Conservation (phyloP, 2,888 invertebrate species). For the Gordius sp. region DNA sequence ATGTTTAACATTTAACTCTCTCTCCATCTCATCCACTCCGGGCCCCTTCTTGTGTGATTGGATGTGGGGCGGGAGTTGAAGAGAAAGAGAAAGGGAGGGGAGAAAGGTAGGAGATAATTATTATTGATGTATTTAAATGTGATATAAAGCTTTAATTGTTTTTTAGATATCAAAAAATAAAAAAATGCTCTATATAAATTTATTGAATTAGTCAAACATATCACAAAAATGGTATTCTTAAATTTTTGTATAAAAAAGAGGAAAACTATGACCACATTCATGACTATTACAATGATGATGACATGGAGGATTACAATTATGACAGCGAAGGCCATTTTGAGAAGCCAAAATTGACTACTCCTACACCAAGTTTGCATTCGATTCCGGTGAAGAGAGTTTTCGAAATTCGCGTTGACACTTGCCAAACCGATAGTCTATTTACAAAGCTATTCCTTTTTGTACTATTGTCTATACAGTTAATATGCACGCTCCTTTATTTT, state of each 20-base stretch:
- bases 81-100: too few relatives aligned
- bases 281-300: not conserved
- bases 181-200: not conserved
- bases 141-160: too few relatives aligned
- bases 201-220: not conserved
- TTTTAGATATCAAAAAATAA: not conserved
- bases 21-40: not conserved
- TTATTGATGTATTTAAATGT: too few relatives aligned
- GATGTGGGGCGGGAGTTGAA: too few relatives aligned
- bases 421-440: not conserved
- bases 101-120: too few relatives aligned
- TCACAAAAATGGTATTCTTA: too few relatives aligned
- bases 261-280: not conserved
- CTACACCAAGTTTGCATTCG: not conserved
- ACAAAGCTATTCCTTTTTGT: not conserved
- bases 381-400: not conserved
- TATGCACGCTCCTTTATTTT: not conserved
- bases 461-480: slow-evolving; percentile 3
- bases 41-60: too few relatives aligned
- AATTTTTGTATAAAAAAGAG: too few relatives aligned
- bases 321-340: not conserved
- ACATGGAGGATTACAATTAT: not conserved
- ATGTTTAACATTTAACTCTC: not conserved
- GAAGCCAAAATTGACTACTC: not conserved
- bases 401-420: not conserved